A percentile compares a stretch with the other conserved stretches of the same genome.
Evolutionary conservation across 2,113 vertebrate genomes (phyloP).

Genomic region (Heptranchias perlo): DNA sequence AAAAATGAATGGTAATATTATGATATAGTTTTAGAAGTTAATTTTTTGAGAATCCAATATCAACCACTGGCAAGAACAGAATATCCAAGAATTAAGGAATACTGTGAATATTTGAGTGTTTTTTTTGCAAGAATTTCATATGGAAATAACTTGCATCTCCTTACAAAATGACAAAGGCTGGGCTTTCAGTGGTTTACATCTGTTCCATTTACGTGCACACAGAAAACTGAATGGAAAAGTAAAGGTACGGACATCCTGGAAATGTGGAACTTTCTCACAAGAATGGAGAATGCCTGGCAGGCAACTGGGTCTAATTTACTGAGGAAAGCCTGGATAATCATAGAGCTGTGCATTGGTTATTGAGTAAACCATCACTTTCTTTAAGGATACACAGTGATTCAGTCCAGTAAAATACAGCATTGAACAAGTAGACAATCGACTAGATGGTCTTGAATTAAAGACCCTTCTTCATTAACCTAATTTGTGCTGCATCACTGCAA

Average conservation of each 20-base stretch:
- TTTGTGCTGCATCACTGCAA: conserved; percentile 27
- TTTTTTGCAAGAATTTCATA: conserved; percentile 1
- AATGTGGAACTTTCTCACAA: not conserved
- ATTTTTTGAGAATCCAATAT: not conserved
- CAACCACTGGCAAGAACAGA: not conserved
- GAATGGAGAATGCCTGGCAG: conserved; percentile 11
- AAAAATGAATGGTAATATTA: not conserved
- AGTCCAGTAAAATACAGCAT: not conserved
- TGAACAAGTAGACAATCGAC: conserved; percentile 2
- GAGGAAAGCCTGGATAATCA: not conserved
- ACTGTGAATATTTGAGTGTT: not conserved
- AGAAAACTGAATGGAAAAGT: conserved; percentile 7
- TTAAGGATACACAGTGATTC: not conserved
- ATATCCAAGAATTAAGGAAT: not conserved
- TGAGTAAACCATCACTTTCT: conserved; percentile 8
- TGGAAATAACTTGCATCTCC: conserved; percentile 6
- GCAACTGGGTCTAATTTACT: conserved; percentile 24
- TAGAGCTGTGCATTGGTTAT: not conserved
- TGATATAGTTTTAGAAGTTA: not conserved
- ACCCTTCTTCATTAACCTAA: conserved; percentile 1
- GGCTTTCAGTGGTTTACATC: not conserved
- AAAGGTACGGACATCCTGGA: not conserved
- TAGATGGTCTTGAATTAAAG: not conserved
- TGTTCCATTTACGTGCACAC: not conserved
- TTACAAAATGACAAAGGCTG: conserved; percentile 9